Conservation (phyloP, 2,113 vertebrate genomes). For the Cinclus cinclus region DNA sequence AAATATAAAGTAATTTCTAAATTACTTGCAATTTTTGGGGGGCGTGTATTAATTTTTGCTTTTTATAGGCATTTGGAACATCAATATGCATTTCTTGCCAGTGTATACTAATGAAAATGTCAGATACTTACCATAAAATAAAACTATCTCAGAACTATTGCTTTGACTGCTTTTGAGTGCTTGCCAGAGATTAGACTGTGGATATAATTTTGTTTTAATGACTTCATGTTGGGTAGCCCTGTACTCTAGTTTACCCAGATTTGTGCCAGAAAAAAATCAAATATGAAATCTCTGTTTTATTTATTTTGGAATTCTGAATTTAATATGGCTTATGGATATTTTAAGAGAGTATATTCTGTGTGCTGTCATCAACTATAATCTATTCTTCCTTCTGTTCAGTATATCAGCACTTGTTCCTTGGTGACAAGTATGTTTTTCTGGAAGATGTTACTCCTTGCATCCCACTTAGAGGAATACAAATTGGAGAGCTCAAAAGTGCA, state of each 20-base stretch:
- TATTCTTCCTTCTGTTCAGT: background rate
- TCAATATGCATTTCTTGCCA: background rate
- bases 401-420: background rate
- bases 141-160: background rate
- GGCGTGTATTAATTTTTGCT: background rate
- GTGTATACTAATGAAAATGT: constrained; percentile 11
- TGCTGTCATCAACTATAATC: background rate
- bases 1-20: background rate
- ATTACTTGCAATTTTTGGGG: background rate
- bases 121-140: constrained; percentile 9
- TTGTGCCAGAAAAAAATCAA: constrained; percentile 32
- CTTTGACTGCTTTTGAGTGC: constrained; percentile 18
- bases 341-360: background rate
- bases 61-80: background rate
- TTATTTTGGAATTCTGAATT: constrained; percentile 28
- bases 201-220: constrained; percentile 28
- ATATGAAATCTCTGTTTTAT: background rate
- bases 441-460: background rate
- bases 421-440: background rate
- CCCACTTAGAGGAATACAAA: background rate
- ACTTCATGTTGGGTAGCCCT: background rate
- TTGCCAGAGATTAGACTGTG: constrained; percentile 25
- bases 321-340: constrained; percentile 33
- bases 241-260: background rate
- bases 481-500: background rate